phyloP scores from a whole-genome alignment of 2,888 invertebrate species.

The Xylocampa areola region DNA sequence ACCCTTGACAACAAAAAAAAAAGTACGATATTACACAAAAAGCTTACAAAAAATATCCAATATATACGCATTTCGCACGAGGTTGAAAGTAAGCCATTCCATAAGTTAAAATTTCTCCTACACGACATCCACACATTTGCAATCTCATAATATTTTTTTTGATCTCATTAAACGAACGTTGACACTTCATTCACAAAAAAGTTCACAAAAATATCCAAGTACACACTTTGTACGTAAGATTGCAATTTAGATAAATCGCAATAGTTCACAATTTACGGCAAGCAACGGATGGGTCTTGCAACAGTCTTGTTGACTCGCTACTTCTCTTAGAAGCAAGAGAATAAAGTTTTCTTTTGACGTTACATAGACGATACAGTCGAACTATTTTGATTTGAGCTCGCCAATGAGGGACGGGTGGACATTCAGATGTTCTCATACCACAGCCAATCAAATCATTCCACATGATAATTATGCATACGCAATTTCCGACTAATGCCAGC shows the following conservation, averaged over 20 bases:
- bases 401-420: too few relatives aligned
- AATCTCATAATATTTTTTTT: too few relatives aligned
- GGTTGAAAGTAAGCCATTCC: too few relatives aligned
- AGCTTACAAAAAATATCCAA: too few relatives aligned
- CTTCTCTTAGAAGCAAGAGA: slow-evolving; percentile 71
- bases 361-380: slow-evolving; percentile 70
- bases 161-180: slow-evolving; percentile 16
- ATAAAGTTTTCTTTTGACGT: slow-evolving; percentile 85
- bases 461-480: too few relatives aligned
- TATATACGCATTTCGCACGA: too few relatives aligned
- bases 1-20: too few relatives aligned
- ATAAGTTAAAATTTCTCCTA: too few relatives aligned
- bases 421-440: too few relatives aligned
- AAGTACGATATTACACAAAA: too few relatives aligned
- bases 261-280: slow-evolving; percentile 62
- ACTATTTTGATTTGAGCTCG: slow-evolving; percentile 58
- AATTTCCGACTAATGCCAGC: too few relatives aligned
- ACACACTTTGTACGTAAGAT: slow-evolving; percentile 27
- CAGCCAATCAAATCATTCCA: not conserved
- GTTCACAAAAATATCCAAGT: slow-evolving; percentile 10
- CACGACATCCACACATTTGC: too few relatives aligned
- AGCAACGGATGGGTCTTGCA: slow-evolving; percentile 70
- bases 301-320: slow-evolving; percentile 86
- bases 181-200: slow-evolving; percentile 21
- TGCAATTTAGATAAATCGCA: slow-evolving; percentile 54